phyloP scores from a whole-genome alignment of 2,888 invertebrate species.

The Torymus texanus region DNA sequence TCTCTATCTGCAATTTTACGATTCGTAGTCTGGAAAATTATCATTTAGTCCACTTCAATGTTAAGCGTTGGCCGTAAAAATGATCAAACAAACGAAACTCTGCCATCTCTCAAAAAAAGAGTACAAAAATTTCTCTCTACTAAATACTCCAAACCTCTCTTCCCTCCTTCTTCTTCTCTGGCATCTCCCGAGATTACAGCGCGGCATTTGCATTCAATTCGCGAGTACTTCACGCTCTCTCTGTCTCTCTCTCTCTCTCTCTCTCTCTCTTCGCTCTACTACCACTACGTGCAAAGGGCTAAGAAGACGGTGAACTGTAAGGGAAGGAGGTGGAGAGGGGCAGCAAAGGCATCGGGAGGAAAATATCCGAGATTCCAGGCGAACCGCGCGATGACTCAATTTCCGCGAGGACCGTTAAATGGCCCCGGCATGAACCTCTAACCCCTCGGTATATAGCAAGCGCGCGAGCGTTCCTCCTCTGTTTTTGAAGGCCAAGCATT shows the following conservation, averaged over 20 bases:
- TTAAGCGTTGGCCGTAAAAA: no score
- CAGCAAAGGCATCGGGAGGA: constrained; percentile 75
- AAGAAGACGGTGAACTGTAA: background rate
- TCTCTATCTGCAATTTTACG: no score
- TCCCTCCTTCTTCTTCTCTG: background rate
- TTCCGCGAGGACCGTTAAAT: constrained; percentile 74
- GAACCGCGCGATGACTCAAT: constrained; percentile 75
- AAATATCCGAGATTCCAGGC: constrained; percentile 75
- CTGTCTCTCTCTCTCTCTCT: constrained; percentile 55
- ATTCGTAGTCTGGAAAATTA: no score
- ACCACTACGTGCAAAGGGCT: background rate
- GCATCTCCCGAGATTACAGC: constrained; percentile 29
- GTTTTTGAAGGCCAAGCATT: constrained; percentile 74
- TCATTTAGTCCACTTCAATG: no score
- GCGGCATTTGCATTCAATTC: constrained; percentile 53
- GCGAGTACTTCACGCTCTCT: constrained; percentile 12
- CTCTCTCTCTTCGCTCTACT: background rate
- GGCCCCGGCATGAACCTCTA: constrained; percentile 69
- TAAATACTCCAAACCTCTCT: no score
- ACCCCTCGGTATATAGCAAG: constrained; percentile 51
- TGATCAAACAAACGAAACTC: no score
- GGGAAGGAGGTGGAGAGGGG: background rate
- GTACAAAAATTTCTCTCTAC: no score
- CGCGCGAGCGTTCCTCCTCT: constrained; percentile 67
- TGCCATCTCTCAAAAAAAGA: no score